A percentile compares a stretch with the other conserved stretches of the same genome.
Evolutionary conservation across 64 coral and sea anemone genomes (phyloP).

Genomic region (Trachythela sp.): DNA sequence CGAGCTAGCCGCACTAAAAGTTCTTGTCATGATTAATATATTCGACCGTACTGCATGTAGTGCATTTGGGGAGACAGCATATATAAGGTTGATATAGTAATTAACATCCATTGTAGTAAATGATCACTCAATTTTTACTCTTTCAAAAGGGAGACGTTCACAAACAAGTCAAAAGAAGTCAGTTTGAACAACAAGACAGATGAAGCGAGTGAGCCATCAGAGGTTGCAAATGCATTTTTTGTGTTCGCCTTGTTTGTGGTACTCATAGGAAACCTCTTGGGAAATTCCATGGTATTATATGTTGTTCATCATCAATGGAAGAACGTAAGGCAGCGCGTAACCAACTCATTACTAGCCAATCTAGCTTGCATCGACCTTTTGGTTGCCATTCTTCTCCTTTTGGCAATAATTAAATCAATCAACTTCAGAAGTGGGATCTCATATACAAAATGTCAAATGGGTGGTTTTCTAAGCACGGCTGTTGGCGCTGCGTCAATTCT

Average conservation of each 20-base stretch:
- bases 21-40: no score
- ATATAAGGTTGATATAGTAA: no score
- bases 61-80: no score
- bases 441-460: slow-evolving; percentile 60
- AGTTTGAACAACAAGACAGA: neutral
- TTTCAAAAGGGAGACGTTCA: neutral
- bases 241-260: neutral
- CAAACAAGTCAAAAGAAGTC: neutral
- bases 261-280: neutral
- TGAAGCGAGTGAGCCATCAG: neutral
- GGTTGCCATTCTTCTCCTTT: slow-evolving; percentile 63
- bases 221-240: neutral
- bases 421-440: slow-evolving; percentile 40
- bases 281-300: slow-evolving; percentile 67
- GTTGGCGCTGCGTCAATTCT: slow-evolving; percentile 71
- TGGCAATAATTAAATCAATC: slow-evolving; percentile 44
- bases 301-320: slow-evolving; percentile 70
- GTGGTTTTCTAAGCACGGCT: slow-evolving; percentile 72
- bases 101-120: no score
- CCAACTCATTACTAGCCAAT: slow-evolving; percentile 76
- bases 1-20: no score
- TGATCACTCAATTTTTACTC: neutral
- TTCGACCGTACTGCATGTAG: no score
- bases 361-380: slow-evolving; percentile 71
- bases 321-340: slow-evolving; percentile 58